Conservation (phyloP, 2,888 invertebrate genomes). For the Papilio gigon region DNA sequence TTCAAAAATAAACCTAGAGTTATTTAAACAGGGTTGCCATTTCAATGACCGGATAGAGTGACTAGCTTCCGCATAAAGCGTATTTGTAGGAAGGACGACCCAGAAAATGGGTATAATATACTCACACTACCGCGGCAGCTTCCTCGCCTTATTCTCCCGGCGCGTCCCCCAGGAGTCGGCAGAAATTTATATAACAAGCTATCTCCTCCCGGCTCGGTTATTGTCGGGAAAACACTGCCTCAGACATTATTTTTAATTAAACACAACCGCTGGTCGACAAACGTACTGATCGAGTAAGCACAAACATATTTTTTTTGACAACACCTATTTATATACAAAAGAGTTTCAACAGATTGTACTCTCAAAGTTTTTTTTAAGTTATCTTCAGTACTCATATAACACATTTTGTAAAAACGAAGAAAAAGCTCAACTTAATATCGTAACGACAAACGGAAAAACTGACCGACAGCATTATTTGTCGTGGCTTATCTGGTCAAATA, state of each 20-base stretch:
- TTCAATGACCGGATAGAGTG: conserved; percentile 53
- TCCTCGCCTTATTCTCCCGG: conserved; percentile 76
- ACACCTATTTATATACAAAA: background rate
- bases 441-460: background rate
- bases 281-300: conserved; percentile 56
- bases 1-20: conserved; percentile 53
- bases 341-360: background rate
- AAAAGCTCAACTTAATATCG: background rate
- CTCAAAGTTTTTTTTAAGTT: background rate
- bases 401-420: background rate
- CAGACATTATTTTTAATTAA: conserved; percentile 81
- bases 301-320: conserved; percentile 47
- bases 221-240: conserved; percentile 78
- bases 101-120: conserved; percentile 83
- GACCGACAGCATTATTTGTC: background rate
- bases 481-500: conserved; percentile 2
- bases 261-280: conserved; percentile 70
- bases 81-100: conserved; percentile 83
- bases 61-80: conserved; percentile 82
- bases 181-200: conserved; percentile 82
- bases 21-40: conserved; percentile 55
- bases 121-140: conserved; percentile 78
- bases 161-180: conserved; percentile 78
- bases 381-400: background rate
- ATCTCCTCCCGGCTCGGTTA: conserved; percentile 78